Conservation (phyloP, 2,113 vertebrate species). For the Columba janthina region DNA sequence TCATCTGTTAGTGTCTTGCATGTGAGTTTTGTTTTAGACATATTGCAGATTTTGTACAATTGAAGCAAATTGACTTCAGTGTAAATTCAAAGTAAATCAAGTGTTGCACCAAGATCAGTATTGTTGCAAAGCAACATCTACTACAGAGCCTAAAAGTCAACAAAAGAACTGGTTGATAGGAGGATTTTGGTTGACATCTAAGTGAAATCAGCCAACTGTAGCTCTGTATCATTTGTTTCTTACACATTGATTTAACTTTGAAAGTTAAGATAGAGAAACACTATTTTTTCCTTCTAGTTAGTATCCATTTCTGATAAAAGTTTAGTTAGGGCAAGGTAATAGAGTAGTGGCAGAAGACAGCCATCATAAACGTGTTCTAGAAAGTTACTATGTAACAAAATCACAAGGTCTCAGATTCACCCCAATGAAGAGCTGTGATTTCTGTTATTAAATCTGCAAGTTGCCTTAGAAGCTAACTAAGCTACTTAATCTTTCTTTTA, state of each 20-base stretch:
- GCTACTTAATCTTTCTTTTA: constrained; percentile 28
- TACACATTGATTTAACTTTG: neutral
- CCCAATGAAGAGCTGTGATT: neutral
- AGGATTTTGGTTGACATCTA: neutral
- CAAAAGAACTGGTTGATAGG: neutral
- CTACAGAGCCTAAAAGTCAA: neutral
- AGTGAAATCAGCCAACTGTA: neutral
- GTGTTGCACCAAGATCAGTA: neutral
- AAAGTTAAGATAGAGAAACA: neutral
- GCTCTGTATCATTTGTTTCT: neutral
- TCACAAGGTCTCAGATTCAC: neutral
- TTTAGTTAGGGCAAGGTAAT: neutral
- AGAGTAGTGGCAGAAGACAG: neutral
- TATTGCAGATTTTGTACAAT: neutral
- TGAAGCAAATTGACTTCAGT: neutral
- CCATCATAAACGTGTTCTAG: neutral
- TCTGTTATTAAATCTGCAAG: constrained; percentile 4
- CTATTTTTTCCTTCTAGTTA: neutral
- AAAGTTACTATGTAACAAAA: neutral
- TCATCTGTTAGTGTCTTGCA: neutral
- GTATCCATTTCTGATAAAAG: neutral
- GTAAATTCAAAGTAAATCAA: neutral
- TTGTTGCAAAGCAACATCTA: neutral
- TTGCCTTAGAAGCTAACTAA: constrained; percentile 21
- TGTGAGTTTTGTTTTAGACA: neutral